Conservation (phyloP, 2,888 invertebrate species). For the Strigamia crassipes region DNA sequence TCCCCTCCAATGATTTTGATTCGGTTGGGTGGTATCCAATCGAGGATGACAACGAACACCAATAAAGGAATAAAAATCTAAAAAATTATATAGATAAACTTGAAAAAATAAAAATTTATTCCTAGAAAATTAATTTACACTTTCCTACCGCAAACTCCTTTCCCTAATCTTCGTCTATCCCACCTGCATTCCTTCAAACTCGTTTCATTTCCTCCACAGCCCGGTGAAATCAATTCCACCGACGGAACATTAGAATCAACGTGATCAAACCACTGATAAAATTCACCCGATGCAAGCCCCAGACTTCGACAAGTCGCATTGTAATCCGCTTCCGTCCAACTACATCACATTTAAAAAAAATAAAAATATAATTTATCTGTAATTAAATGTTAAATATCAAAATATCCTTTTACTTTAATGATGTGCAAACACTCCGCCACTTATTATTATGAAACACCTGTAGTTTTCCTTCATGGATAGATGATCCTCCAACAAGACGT, state of each 20-base stretch:
- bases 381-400: not conserved
- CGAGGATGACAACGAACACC: conserved; percentile 76
- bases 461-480: conserved; percentile 84
- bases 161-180: conserved; percentile 79
- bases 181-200: conserved; percentile 78
- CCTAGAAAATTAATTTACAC: not conserved
- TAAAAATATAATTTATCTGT: not conserved
- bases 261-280: conserved; percentile 79
- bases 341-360: conserved; percentile 60
- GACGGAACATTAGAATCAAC: conserved; percentile 68
- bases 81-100: not conserved
- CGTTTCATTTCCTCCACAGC: conserved; percentile 78
- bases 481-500: conserved; percentile 91
- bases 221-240: conserved; percentile 85
- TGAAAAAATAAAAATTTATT: not conserved
- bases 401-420: not conserved
- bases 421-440: conserved; percentile 80
- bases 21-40: conserved; percentile 58
- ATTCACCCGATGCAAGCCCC: conserved; percentile 88
- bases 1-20: conserved; percentile 78
- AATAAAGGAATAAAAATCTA: conserved; percentile 88
- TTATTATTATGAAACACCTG: conserved; percentile 83
- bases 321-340: conserved; percentile 92
- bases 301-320: conserved; percentile 91
- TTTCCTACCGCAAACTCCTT: conserved; percentile 80